Evolutionary conservation across 2,113 vertebrate genomes (phyloP), one percentile per base, ranked within the genome.

Genomic region (Dissostichus mawsoni): DNA sequence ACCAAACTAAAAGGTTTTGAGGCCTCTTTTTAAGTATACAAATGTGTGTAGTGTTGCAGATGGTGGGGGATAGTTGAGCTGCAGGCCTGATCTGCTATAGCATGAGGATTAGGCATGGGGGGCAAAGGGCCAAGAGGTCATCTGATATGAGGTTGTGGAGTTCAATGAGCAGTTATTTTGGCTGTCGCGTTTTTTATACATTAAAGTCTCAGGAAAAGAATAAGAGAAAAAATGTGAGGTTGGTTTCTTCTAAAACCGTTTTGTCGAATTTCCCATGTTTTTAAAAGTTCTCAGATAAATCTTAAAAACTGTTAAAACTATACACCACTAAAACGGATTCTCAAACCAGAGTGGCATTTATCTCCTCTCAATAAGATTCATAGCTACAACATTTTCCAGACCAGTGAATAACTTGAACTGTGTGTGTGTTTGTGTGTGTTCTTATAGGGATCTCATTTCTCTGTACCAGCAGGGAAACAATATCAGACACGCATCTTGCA

Each of bases 61-160:
- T 44, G 61, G 7, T 41, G 52, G 10, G 11, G 65, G 66, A 11
- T 64, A 12, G 52, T 44, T 25, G 11, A 57, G 73, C 47, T 36
- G 6, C 55, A 51, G 58, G 77, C 64, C 51, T 5, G 3, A 63
- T 69, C 69, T 33, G 69, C 17, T 36, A 8, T 23, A 58, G 11
- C 52, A 20, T 41, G 45, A 56, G 67, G 76, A 79, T 87, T 76
- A 84, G 72, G 62, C 51, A n/a, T 1, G 11, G 69, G 69, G 76
- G 20, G 50, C 69, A 64, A 51, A 61, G 48, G 69, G 76, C 84
- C 81, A 81, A 44, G 23, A 50, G 25, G 82, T 78, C 68, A 79
- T 71, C 51, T 71, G 80, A 85, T 65, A 51, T 52, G 13, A 67
- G 10, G 23, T 45, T 61, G 58, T 33, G 17, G n/a, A 44, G 47